Conservation (phyloP, 1,140 invertebrate species). For the Eumeta japonica region DNA sequence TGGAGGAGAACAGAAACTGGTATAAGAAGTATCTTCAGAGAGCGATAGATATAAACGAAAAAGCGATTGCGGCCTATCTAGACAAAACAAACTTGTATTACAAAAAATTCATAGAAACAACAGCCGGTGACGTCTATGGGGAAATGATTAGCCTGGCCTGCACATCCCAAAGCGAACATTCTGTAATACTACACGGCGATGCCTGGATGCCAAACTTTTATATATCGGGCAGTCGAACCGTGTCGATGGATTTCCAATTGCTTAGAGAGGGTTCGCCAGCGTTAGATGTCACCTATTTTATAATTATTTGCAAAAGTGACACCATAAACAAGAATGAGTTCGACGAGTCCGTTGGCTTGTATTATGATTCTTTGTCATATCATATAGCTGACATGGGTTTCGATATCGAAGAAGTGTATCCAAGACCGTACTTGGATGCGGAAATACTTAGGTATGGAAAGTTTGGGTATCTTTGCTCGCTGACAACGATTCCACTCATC, state of each 20-base stretch:
- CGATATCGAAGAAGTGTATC: constrained; percentile 13
- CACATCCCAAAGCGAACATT: constrained; percentile 10
- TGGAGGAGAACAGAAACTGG: constrained; percentile 16
- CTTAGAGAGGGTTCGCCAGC: constrained; percentile 19
- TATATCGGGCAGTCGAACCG: constrained; percentile 10
- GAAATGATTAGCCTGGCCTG: constrained; percentile 13
- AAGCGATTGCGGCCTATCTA: constrained; percentile 18
- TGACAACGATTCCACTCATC: constrained; percentile 19
- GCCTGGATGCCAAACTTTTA: constrained; percentile 25
- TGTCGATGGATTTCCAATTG: constrained; percentile 26
- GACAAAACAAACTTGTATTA: constrained; percentile 19
- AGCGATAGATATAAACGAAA: constrained; percentile 16
- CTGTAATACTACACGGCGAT: constrained; percentile 23
- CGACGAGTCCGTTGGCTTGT: constrained; percentile 15
- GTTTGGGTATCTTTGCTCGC: constrained; percentile 17
- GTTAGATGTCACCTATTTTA: constrained; percentile 18
- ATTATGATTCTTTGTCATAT: constrained; percentile 17
- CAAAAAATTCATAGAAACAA: constrained; percentile 17
- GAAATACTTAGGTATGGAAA: constrained; percentile 23
- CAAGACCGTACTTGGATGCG: constrained; percentile 13
- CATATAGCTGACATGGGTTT: constrained; percentile 22
- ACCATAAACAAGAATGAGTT: constrained; percentile 17
- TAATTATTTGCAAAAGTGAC: constrained; percentile 12
- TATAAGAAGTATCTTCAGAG: constrained; percentile 19
- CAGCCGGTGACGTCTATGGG: constrained; percentile 17